A percentile compares a stretch with the other conserved stretches of the same genome.
Evolutionary conservation across 2,888 invertebrate genomes (phyloP).

Genomic region (Pyralis farinalis): DNA sequence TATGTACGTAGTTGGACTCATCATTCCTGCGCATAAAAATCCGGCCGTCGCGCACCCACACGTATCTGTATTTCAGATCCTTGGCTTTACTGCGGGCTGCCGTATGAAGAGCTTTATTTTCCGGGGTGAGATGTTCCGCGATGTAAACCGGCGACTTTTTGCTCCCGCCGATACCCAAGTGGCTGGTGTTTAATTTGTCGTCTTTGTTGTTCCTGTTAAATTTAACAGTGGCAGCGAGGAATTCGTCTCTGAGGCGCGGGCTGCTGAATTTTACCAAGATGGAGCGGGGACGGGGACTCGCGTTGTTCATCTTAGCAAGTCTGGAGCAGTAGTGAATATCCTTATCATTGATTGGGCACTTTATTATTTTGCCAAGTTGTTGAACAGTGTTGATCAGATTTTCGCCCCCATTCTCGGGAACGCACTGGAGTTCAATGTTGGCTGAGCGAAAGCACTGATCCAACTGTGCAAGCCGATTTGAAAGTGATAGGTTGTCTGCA

Average conservation of each 20-base stretch:
- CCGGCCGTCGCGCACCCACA: constrained; percentile 13
- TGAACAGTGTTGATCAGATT: no score
- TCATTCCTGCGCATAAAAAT: constrained; percentile 12
- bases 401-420: no score
- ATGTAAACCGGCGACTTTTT: constrained; percentile 9
- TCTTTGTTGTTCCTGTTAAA: constrained; percentile 12
- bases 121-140: constrained; percentile 12
- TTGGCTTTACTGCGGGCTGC: constrained; percentile 11
- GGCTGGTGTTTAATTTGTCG: constrained; percentile 9
- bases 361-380: no score
- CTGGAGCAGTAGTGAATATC: no score
- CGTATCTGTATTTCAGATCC: constrained; percentile 10
- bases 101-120: constrained; percentile 13
- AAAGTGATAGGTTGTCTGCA: no score
- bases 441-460: no score
- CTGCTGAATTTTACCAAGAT: constrained; percentile 13
- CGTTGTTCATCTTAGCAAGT: no score
- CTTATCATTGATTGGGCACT: no score
- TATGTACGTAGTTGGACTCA: constrained; percentile 1
- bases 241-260: constrained; percentile 10
- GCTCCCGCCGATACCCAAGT: constrained; percentile 8
- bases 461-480: no score
- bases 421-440: no score
- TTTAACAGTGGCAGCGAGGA: constrained; percentile 13
- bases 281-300: constrained; percentile 5